Conservation (phyloP, 2,797 vertebrate genomes). For the Busarellus nigricollis region DNA sequence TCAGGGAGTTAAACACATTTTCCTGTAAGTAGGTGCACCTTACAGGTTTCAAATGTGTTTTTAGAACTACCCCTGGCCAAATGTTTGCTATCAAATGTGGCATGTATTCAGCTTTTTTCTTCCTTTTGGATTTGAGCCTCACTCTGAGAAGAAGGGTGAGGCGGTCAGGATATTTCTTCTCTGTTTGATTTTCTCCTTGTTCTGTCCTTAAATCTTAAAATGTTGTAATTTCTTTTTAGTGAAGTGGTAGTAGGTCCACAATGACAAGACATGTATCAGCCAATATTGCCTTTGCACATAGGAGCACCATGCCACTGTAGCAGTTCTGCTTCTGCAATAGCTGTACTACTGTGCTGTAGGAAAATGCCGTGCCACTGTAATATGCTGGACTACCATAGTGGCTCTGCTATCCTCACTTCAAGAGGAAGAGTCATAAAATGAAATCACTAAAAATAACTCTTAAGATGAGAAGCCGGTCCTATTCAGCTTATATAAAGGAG, state of each 20-base stretch:
- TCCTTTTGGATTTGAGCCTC: not conserved
- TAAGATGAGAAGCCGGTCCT: slow-evolving; percentile 27
- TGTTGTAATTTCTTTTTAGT: not conserved
- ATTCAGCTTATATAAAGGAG: slow-evolving; percentile 29
- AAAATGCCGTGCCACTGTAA: not conserved
- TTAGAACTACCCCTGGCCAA: not conserved
- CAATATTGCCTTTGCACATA: not conserved
- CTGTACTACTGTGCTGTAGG: not conserved
- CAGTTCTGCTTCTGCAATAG: not conserved
- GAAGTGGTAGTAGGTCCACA: not conserved
- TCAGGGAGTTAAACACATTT: not conserved
- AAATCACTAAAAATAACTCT: slow-evolving; percentile 50
- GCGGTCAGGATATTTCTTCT: not conserved
- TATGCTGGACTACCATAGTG: slow-evolving; percentile 7
- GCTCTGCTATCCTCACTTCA: slow-evolving; percentile 27
- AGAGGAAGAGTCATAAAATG: slow-evolving; percentile 44
- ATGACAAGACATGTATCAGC: not conserved
- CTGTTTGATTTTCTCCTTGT: not conserved
- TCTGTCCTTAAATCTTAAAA: not conserved
- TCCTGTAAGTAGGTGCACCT: not conserved
- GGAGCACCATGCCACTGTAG: not conserved
- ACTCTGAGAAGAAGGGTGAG: not conserved
- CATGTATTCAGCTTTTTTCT: not conserved
- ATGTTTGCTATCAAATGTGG: not conserved
- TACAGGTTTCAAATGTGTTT: not conserved